phyloP scores from a whole-genome alignment of 2,113 vertebrate genomes.

The Microcebus tavaratra region DNA sequence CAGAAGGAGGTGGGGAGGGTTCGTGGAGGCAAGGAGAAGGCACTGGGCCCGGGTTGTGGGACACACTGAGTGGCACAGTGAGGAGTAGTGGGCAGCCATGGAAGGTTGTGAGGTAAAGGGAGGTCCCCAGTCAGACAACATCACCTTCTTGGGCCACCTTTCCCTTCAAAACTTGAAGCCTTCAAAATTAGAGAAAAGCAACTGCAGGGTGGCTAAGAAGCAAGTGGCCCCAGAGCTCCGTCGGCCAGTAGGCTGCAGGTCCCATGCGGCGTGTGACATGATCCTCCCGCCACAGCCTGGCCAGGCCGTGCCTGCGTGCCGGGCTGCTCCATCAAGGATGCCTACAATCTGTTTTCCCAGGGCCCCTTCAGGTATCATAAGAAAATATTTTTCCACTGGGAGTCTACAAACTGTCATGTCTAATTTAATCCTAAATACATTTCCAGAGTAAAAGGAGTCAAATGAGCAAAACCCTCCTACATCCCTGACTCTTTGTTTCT shows the following conservation, averaged over 20 bases:
- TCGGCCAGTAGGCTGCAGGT: fast-evolving
- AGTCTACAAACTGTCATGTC: slow-evolving; percentile 62
- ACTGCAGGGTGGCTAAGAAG: background rate
- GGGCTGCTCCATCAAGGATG: background rate
- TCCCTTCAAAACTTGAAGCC: background rate
- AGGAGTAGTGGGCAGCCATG: fast-evolving
- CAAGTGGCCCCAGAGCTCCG: background rate
- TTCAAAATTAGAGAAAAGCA: background rate
- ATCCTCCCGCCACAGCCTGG: background rate
- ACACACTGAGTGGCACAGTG: background rate
- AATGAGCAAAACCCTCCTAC: too few species aligned
- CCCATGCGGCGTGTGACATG: fast-evolving
- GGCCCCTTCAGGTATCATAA: slow-evolving; percentile 54
- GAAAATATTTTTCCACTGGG: slow-evolving; percentile 61
- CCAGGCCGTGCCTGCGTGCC: background rate
- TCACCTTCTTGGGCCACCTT: background rate
- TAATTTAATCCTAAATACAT: slow-evolving; percentile 68
- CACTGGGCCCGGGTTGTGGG: background rate
- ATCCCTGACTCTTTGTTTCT: too few species aligned
- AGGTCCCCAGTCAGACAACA: background rate
- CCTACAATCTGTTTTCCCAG: slow-evolving; percentile 23
- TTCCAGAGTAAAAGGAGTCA: slow-evolving; percentile 56
- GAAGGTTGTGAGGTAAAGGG: background rate
- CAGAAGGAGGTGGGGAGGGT: too few species aligned
- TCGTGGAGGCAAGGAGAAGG: background rate